Conservation (phyloP, 2,888 invertebrate species). For the Lingula anatina region DNA sequence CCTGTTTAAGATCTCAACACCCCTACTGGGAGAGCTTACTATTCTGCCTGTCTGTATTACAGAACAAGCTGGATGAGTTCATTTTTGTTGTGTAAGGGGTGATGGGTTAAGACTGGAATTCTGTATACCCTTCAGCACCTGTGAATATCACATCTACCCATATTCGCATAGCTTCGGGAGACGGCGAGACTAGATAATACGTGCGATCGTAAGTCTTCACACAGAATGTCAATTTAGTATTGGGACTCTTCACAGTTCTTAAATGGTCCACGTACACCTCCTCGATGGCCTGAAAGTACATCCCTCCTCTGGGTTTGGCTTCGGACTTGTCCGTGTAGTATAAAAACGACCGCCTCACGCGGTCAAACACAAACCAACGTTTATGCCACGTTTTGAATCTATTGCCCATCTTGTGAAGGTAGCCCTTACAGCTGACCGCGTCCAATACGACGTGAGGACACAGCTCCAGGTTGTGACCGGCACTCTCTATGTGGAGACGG, state of each 20-base stretch:
- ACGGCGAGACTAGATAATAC: constrained; percentile 88
- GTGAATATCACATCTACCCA: constrained; percentile 96
- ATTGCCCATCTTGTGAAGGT: constrained; percentile 79
- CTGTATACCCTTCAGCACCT: constrained; percentile 83
- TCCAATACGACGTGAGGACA: constrained; percentile 83
- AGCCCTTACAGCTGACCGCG: constrained; percentile 79
- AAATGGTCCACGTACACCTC: constrained; percentile 96
- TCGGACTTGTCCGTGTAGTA: constrained; percentile 89
- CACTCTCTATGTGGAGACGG: constrained; percentile 83
- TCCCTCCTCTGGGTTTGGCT: constrained; percentile 75
- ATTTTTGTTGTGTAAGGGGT: too few species aligned
- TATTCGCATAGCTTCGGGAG: constrained; percentile 88
- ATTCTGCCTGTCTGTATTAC: too few species aligned
- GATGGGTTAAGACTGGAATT: constrained; percentile 59
- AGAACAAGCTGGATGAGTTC: too few species aligned
- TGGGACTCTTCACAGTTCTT: constrained; percentile 85
- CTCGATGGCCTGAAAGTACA: constrained; percentile 75
- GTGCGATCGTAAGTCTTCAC: constrained; percentile 86
- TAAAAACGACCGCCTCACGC: constrained; percentile 79
- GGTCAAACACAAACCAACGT: constrained; percentile 94
- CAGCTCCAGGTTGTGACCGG: constrained; percentile 82
- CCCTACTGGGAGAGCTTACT: too few species aligned
- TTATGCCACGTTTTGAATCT: constrained; percentile 75
- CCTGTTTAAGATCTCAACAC: too few species aligned
- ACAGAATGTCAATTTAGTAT: constrained; percentile 86